Conservation (phyloP, 2,113 vertebrate genomes). For the Clupea harengus region DNA sequence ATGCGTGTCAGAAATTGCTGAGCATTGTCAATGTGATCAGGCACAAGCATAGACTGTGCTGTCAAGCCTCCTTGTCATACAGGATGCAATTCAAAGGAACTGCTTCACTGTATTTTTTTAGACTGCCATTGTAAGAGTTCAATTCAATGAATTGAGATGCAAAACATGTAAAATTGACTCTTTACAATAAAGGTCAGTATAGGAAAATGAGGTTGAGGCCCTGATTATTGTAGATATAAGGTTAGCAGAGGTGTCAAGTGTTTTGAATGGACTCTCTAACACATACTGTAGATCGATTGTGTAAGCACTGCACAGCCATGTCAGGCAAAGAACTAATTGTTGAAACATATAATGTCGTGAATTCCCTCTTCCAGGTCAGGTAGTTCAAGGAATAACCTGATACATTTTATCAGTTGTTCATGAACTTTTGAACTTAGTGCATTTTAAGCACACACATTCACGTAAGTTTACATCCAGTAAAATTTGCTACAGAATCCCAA, state of each 20-base stretch:
- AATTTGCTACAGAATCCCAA: too few species aligned
- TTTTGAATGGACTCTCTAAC: not conserved
- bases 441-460: too few species aligned
- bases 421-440: too few species aligned
- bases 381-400: too few species aligned
- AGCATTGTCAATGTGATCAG: constrained; percentile 36
- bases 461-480: too few species aligned
- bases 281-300: not conserved
- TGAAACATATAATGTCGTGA: too few species aligned
- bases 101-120: not conserved
- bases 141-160: not conserved
- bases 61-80: not conserved
- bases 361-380: too few species aligned
- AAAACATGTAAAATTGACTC: not conserved
- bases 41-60: constrained; percentile 14
- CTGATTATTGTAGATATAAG: not conserved
- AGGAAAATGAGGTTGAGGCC: not conserved
- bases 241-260: not conserved
- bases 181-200: not conserved
- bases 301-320: too few species aligned
- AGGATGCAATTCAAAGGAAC: not conserved
- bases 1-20: constrained; percentile 33
- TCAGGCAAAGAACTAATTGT: not conserved
- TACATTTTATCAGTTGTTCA: too few species aligned
- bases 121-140: not conserved